These are phyloP conservation scores for Rhinophrynus dorsalis DNA, from an alignment of 2,797 vertebrate genomes.

Conservation along the genomic window DNA sequence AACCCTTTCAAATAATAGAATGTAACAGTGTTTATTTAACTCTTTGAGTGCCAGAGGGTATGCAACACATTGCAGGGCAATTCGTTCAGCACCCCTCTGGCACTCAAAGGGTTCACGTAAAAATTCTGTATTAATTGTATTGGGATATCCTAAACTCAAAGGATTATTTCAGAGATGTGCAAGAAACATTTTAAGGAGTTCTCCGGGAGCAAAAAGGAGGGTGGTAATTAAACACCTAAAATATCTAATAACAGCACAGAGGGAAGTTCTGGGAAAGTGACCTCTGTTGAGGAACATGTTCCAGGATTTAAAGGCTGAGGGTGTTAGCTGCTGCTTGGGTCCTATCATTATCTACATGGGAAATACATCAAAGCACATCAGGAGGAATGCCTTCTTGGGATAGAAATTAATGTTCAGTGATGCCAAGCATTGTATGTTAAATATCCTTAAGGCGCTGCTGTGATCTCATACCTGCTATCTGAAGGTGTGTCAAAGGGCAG, in stretches of 20 bases:
- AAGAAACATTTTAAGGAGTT: slow-evolving; percentile 59
- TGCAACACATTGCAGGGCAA: too few species aligned
- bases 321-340: slow-evolving; percentile 55
- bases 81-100: too few species aligned
- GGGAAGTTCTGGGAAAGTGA: slow-evolving; percentile 43
- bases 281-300: slow-evolving; percentile 43
- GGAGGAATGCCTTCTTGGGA: slow-evolving; percentile 57
- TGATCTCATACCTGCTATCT: slow-evolving; percentile 42
- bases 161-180: background rate
- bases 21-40: too few species aligned
- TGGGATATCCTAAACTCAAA: background rate
- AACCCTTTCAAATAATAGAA: too few species aligned
- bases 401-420: slow-evolving; percentile 56
- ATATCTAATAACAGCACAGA: slow-evolving; percentile 59
- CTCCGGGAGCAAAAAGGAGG: slow-evolving; percentile 62
- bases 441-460: slow-evolving; percentile 56
- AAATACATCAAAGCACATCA: slow-evolving; percentile 65
- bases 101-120: too few species aligned
- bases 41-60: too few species aligned
- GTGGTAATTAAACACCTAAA: slow-evolving; percentile 67
- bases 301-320: slow-evolving; percentile 58
- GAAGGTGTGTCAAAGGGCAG: slow-evolving; percentile 43
- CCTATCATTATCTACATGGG: slow-evolving; percentile 63
- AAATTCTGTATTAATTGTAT: too few species aligned
- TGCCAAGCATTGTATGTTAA: slow-evolving; percentile 61